Base-by-base conservation (phyloP, 37 sponge, comb jelly and placozoan species). In the Cladorhizidae sp. region DNA sequence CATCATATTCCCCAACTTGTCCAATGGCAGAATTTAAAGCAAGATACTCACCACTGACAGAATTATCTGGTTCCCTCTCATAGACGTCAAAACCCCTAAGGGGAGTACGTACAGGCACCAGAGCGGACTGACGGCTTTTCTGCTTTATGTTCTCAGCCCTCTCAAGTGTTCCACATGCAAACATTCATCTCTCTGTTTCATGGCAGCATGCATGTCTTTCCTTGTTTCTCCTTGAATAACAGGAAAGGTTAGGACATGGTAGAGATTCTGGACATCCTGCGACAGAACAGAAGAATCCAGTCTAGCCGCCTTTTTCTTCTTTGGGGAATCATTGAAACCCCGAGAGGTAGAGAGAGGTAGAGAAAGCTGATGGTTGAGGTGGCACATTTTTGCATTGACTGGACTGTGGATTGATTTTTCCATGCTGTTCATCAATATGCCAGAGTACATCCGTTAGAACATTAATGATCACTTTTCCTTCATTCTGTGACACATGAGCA, bases 101-200 rank as follows among this genome's bases (percentile, higher is more conserved):
- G 18, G 65, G 32, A 64, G 32, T 64, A 29, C 65, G 32, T 20
- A 64, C 65, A 23, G 65, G 65, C 18, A 23, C 65, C 28, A 64
- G 8, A 64, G 32, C 32, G 15, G 28, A 31, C 28, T 64, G 65
- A 31, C 28, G 32, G 28, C 11, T 23, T 64, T 64, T 12, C 32
- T 64, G 65, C 65, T 64, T 64, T 64, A n/a, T 12, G 18, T 64
- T 64, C 32, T 64, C 32, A n/a, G 11, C 28, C 54, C 54, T 64
- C 32, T 64, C 18, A 64, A 64, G 18, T 64, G 18, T 29, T 64
- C 65, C 28, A 23, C 65, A 29, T 29, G 18, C 65, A 64, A 64
- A 64, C 32, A 64, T 20, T 64, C 32, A 29, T 14, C 65, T 23
- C 11, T 9, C 32, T 31, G 65, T 64, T 64, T 29, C 8, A 64